A percentile compares a stretch with the other conserved stretches of the same genome.
Evolutionary conservation across 1,140 invertebrate species (phyloP).

Genomic region (Hycleus cichorii): DNA sequence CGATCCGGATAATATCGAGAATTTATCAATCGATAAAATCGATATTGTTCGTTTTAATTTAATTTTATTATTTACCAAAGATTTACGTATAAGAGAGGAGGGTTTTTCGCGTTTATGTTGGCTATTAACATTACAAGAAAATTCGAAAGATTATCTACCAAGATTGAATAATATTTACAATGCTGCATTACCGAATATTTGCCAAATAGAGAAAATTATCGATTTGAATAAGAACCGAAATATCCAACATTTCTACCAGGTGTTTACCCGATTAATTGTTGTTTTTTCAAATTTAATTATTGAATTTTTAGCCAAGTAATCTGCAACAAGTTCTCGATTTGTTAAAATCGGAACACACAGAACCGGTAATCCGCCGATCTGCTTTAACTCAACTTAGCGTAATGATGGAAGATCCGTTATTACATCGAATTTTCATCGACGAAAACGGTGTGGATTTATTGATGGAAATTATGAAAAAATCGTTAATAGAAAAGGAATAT

Average conservation of each 20-base stretch:
- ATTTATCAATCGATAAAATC: slow-evolving; percentile 2
- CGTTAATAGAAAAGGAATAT: slow-evolving; percentile 51
- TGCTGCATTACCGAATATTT: slow-evolving; percentile 40
- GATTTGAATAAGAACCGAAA: slow-evolving; percentile 32
- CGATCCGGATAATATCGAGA: slow-evolving; percentile 46
- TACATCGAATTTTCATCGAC: slow-evolving; percentile 47
- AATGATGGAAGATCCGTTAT: slow-evolving; percentile 48
- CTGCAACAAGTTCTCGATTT: slow-evolving; percentile 43
- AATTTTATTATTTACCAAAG: background rate
- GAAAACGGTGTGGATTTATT: slow-evolving; percentile 36
- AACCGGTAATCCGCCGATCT: slow-evolving; percentile 50
- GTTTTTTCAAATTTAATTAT: slow-evolving; percentile 11
- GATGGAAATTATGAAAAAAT: slow-evolving; percentile 39
- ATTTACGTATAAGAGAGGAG: slow-evolving; percentile 40
- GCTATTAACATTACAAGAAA: slow-evolving; percentile 42
- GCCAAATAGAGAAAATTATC: slow-evolving; percentile 35
- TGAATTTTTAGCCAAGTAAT: slow-evolving; percentile 36
- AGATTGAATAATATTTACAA: slow-evolving; percentile 43
- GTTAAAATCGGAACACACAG: slow-evolving; percentile 40
- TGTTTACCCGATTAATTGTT: slow-evolving; percentile 7
- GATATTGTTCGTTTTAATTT: background rate
- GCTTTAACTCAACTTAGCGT: slow-evolving; percentile 52
- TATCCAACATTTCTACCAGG: slow-evolving; percentile 37
- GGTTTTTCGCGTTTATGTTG: slow-evolving; percentile 46
- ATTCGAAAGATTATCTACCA: slow-evolving; percentile 41